These are phyloP conservation scores for Tenthredo notha DNA, from an alignment of 2,888 invertebrate genomes.

Conservation along the genomic window DNA sequence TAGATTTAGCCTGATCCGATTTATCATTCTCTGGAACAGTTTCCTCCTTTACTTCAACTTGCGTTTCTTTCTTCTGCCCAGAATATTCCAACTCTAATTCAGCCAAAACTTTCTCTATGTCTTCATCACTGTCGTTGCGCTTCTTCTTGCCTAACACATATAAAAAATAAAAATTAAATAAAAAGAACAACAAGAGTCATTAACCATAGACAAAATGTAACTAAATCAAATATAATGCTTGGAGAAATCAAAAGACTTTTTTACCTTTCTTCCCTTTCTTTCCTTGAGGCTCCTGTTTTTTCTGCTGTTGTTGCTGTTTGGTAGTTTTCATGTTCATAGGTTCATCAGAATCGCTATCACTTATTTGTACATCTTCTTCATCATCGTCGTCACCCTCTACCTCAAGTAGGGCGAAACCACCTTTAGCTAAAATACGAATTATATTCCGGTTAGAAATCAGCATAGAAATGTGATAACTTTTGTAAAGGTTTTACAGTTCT, in stretches of 20 bases:
- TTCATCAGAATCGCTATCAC: conserved; percentile 76
- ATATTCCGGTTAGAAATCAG: conserved; percentile 18
- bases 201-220: not conserved
- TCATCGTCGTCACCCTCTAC: conserved; percentile 80
- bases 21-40: conserved; percentile 76
- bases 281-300: conserved; percentile 75
- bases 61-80: conserved; percentile 81
- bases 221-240: not conserved
- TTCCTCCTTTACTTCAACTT: conserved; percentile 76
- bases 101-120: conserved; percentile 90
- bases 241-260: not conserved
- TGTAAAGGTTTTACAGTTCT: not conserved
- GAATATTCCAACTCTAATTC: conserved; percentile 91
- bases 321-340: conserved; percentile 77
- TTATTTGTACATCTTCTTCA: conserved; percentile 76
- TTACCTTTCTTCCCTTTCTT: conserved; percentile 87
- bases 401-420: conserved; percentile 85
- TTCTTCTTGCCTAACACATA: conserved; percentile 80
- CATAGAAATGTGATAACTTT: not conserved
- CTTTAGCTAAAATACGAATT: conserved; percentile 68
- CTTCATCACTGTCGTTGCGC: conserved; percentile 88
- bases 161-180: not conserved
- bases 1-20: conserved; percentile 47
- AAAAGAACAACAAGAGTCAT: not conserved
- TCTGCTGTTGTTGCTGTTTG: conserved; percentile 75